phyloP scores from a whole-genome alignment of 2,797 vertebrate genomes.

The Centroberyx gerrardi region DNA sequence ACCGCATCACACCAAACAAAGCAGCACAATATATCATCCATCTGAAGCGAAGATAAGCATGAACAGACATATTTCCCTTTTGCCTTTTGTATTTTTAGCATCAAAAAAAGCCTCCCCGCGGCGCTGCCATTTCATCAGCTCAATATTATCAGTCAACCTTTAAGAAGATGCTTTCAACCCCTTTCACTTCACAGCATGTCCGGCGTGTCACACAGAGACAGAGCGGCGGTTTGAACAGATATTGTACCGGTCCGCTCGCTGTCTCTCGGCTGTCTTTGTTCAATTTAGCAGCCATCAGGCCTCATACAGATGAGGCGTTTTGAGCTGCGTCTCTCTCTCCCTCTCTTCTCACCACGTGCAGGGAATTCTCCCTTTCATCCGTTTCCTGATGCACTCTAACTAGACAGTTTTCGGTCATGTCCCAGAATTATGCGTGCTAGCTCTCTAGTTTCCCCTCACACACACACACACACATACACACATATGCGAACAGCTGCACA shows the following conservation, averaged over 20 bases:
- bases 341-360: slow-evolving; percentile 54
- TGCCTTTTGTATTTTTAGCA: slow-evolving; percentile 58
- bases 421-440: slow-evolving; percentile 73
- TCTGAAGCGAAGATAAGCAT: slow-evolving; percentile 32
- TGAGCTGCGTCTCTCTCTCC: slow-evolving; percentile 35
- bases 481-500: slow-evolving; percentile 73
- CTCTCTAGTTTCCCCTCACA: slow-evolving; percentile 54
- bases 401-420: slow-evolving; percentile 83
- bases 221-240: slow-evolving; percentile 49
- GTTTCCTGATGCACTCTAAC: slow-evolving; percentile 77
- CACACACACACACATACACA: slow-evolving; percentile 23
- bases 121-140: slow-evolving; percentile 68
- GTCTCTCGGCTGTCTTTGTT: slow-evolving; percentile 63
- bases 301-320: slow-evolving; percentile 60
- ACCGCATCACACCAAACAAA: not conserved
- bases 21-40: slow-evolving; percentile 4
- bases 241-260: slow-evolving; percentile 4
- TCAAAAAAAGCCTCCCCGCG: slow-evolving; percentile 27
- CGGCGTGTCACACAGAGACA: slow-evolving; percentile 49
- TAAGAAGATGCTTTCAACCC: slow-evolving; percentile 66
- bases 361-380: slow-evolving; percentile 79
- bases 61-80: slow-evolving; percentile 33
- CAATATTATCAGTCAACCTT: slow-evolving; percentile 72
- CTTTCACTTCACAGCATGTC: slow-evolving; percentile 69
- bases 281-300: slow-evolving; percentile 69